Conservation (phyloP, 2,113 vertebrate genomes). For the Hydrolagus affinis region DNA sequence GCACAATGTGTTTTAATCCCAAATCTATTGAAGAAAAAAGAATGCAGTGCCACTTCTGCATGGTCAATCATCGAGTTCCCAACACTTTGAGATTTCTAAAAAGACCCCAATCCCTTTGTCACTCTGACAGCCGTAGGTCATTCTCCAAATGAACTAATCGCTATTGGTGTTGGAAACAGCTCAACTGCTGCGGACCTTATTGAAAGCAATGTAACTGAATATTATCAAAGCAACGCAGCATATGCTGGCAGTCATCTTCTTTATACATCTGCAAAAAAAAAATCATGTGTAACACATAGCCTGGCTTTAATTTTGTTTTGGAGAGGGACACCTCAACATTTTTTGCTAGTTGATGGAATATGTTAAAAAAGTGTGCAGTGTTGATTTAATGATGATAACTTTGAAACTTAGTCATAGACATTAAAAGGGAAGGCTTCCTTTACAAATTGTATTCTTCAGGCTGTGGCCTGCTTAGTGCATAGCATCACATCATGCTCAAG, state of each 20-base stretch:
- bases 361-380: constrained; percentile 12
- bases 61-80: not conserved
- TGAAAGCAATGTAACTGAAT: constrained; percentile 22
- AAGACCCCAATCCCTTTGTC: too few relatives aligned
- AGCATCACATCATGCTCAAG: not conserved
- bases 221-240: constrained; percentile 7
- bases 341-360: not conserved
- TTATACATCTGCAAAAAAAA: constrained; percentile 12
- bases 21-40: not conserved
- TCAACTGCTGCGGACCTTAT: constrained; percentile 8
- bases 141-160: not conserved
- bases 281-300: not conserved
- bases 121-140: not conserved
- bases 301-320: not conserved
- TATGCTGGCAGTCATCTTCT: not conserved
- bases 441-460: not conserved
- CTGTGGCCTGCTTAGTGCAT: not conserved
- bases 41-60: not conserved
- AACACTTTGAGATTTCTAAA: not conserved
- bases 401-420: not conserved
- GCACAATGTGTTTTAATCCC: not conserved
- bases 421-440: constrained; percentile 20
- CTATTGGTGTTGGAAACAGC: too few relatives aligned
- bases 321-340: not conserved
- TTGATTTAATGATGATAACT: constrained; percentile 21